Percentiles rank a stretch among this genome's conserved stretches.
Conservation (phyloP, 2,888 invertebrate species). For the Teleiodes luculella region DNA sequence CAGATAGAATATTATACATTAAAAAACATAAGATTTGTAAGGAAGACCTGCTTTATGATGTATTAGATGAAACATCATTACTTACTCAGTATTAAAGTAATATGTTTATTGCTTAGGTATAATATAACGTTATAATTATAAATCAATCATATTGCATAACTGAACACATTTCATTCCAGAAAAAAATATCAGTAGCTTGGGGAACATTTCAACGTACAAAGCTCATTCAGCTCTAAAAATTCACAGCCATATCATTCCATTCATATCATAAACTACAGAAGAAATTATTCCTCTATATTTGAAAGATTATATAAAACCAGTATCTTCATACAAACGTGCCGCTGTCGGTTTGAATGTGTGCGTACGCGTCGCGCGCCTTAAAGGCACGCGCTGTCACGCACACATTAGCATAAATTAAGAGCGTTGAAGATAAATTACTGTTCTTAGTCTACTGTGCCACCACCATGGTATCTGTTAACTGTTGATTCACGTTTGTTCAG, state of each 20-base stretch:
- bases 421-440: too few species aligned
- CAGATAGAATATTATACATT: conserved; percentile 34
- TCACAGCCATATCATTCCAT: conserved; percentile 75
- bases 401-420: too few species aligned
- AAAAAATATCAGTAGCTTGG: conserved; percentile 12
- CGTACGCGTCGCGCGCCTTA: too few species aligned
- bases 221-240: conserved; percentile 30
- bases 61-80: conserved; percentile 35
- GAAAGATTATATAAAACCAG: conserved; percentile 23
- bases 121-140: conserved; percentile 26
- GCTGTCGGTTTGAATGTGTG: too few species aligned
- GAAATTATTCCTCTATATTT: conserved; percentile 34
- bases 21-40: conserved; percentile 44
- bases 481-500: conserved; percentile 6
- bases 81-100: conserved; percentile 43
- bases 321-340: too few species aligned
- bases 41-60: conserved; percentile 42
- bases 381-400: too few species aligned
- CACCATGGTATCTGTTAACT: conserved; percentile 12
- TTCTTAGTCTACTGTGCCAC: too few species aligned
- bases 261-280: conserved; percentile 49
- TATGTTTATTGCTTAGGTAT: conserved; percentile 28
- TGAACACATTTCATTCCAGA: background rate
- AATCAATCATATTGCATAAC: conserved; percentile 5
- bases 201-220: conserved; percentile 18